phyloP scores from a whole-genome alignment of 2,797 vertebrate species.

The Syngnathus acus region DNA sequence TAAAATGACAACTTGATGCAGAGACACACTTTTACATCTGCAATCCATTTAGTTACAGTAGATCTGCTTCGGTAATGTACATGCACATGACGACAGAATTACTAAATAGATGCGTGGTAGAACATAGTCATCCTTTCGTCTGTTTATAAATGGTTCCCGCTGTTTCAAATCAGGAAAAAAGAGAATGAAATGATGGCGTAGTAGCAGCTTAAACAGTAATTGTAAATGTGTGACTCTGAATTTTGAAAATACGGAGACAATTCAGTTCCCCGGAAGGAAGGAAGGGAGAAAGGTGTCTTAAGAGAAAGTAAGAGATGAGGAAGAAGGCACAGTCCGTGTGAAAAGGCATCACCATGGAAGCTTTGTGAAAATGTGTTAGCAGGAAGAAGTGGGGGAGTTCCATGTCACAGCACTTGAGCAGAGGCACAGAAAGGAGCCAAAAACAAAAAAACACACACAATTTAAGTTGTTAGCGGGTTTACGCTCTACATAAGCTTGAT shows the following conservation, averaged over 20 bases:
- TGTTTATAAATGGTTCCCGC: background rate
- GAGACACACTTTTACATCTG: background rate
- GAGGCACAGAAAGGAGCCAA: slow-evolving; percentile 27
- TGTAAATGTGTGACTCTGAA: slow-evolving; percentile 8
- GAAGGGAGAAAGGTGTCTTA: background rate
- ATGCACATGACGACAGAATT: slow-evolving; percentile 1
- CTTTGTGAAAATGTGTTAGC: slow-evolving; percentile 44
- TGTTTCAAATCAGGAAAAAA: background rate
- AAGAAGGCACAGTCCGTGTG: slow-evolving; percentile 47
- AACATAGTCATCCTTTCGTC: slow-evolving; percentile 12
- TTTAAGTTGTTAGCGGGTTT: background rate
- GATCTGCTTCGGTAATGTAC: slow-evolving; percentile 13
- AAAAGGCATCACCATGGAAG: slow-evolving; percentile 55
- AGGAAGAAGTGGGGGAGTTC: slow-evolving; percentile 29
- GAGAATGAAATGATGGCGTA: slow-evolving; percentile 6
- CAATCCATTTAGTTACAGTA: slow-evolving; percentile 4
- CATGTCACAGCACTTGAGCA: slow-evolving; percentile 35
- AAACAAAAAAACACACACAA: background rate
- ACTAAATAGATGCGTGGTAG: background rate
- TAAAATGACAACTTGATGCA: background rate
- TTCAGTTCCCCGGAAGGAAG: slow-evolving; percentile 22
- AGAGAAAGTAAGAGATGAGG: slow-evolving; percentile 15
- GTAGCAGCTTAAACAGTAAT: slow-evolving; percentile 8
- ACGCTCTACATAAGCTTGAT: background rate
- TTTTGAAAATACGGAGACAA: slow-evolving; percentile 25